These are phyloP conservation scores for Belgica antarctica DNA, from an alignment of 2,888 invertebrate genomes.

Conservation along the genomic window DNA sequence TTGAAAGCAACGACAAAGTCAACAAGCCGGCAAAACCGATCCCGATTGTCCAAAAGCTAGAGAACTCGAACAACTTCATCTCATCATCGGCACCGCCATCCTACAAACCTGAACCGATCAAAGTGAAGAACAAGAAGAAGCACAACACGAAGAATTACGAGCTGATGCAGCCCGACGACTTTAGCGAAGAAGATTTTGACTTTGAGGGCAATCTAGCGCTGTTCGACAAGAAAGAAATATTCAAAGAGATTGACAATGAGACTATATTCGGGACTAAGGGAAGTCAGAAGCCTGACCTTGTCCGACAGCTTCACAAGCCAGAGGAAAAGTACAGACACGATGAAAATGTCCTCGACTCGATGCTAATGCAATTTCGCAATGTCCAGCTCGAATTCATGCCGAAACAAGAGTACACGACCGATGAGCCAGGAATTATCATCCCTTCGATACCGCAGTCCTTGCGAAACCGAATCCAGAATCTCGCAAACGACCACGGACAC, in stretches of 20 bases:
- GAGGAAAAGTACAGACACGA: constrained; percentile 71
- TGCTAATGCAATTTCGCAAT: constrained; percentile 34
- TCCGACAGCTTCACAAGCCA: constrained; percentile 52
- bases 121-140: constrained; percentile 51
- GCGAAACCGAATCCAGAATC: constrained; percentile 66
- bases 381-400: constrained; percentile 40
- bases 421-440: constrained; percentile 72
- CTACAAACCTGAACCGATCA: constrained; percentile 56
- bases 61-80: neutral
- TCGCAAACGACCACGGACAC: constrained; percentile 67
- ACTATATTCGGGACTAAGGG: constrained; percentile 45
- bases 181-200: constrained; percentile 73
- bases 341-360: constrained; percentile 74
- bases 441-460: constrained; percentile 69
- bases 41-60: neutral
- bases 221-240: constrained; percentile 81
- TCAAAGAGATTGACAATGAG: constrained; percentile 67
- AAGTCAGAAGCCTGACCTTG: constrained; percentile 62
- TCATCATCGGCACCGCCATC: neutral
- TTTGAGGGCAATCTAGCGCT: constrained; percentile 91
- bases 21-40: constrained; percentile 27
- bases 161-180: constrained; percentile 48
- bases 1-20: constrained; percentile 1
- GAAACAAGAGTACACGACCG: constrained; percentile 52
- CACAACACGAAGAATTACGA: constrained; percentile 10